phyloP scores from a whole-genome alignment of 2,797 vertebrate genomes.

The Adrianichthys oophorus region DNA sequence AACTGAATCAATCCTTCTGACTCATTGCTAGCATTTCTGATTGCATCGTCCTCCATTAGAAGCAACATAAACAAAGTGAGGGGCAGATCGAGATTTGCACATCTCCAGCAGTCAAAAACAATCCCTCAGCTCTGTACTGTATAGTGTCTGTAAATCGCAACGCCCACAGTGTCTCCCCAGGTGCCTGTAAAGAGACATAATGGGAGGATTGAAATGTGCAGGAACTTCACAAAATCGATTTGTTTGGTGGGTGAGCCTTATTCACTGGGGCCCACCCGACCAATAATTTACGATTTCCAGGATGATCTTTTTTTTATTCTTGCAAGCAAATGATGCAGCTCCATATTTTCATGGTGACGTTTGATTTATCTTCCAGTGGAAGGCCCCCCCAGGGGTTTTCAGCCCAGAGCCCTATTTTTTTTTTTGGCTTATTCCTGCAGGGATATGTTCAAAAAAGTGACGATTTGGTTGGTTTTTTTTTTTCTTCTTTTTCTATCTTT shows the following conservation, averaged over 20 bases:
- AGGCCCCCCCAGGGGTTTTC: constrained; percentile 45
- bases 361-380: constrained; percentile 69
- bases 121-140: constrained; percentile 27
- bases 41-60: constrained; percentile 14
- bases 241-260: constrained; percentile 66
- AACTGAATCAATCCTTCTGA: constrained; percentile 7
- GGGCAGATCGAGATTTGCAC: constrained; percentile 25
- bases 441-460: constrained; percentile 36
- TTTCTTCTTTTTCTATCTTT: constrained; percentile 28
- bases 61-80: constrained; percentile 21
- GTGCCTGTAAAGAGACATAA: constrained; percentile 37
- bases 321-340: constrained; percentile 68
- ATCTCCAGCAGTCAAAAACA: constrained; percentile 39
- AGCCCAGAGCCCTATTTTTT: constrained; percentile 27
- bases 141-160: constrained; percentile 48
- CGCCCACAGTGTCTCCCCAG: constrained; percentile 50
- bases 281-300: constrained; percentile 73
- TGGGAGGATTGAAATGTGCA: constrained; percentile 63
- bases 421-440: constrained; percentile 34
- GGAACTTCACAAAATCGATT: constrained; percentile 68
- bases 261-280: constrained; percentile 58
- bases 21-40: constrained; percentile 17
- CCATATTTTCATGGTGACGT: constrained; percentile 59
- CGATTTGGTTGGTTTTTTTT: constrained; percentile 37
- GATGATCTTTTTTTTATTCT: constrained; percentile 75